Evolutionary conservation across 92 coral and sea anemone species (phyloP).

Genomic region (Paramuricea clavata): DNA sequence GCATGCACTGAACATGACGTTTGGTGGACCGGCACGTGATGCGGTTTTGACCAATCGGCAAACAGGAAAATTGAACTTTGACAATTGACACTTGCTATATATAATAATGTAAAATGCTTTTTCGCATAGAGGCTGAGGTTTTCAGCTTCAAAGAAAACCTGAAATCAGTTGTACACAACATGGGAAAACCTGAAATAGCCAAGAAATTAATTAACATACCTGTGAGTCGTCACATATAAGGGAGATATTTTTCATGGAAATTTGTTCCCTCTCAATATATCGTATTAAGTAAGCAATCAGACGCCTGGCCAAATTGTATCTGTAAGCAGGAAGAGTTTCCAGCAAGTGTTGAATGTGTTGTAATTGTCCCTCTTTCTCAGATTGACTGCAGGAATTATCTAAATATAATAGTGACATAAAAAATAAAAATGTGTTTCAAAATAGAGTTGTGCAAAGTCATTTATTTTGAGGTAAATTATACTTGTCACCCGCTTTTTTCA

Average conservation of each 20-base stretch:
- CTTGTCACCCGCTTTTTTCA: no score
- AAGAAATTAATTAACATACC: slow-evolving; percentile 54
- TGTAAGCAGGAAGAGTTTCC: slow-evolving; percentile 80
- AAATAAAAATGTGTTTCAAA: no score
- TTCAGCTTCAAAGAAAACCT: neutral
- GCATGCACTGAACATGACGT: no score
- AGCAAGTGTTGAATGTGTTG: slow-evolving; percentile 89
- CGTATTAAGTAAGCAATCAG: slow-evolving; percentile 84
- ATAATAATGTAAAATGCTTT: no score
- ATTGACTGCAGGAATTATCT: slow-evolving; percentile 86
- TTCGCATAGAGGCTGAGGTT: neutral
- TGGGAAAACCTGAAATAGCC: neutral
- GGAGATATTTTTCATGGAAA: slow-evolving; percentile 83
- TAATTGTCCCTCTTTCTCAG: slow-evolving; percentile 86
- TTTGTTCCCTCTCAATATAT: slow-evolving; percentile 77
- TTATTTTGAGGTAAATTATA: no score
- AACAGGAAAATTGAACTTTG: no score
- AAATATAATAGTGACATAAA: no score
- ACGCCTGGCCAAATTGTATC: slow-evolving; percentile 78
- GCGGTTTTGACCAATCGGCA: no score
- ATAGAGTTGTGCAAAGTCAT: no score
- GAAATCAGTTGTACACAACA: neutral
- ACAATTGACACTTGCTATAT: no score
- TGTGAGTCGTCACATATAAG: slow-evolving; percentile 84
- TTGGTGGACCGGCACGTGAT: no score